Evolutionary conservation across 2,888 invertebrate genomes (phyloP).

Genomic region (Eudasyphora cyanicolor): DNA sequence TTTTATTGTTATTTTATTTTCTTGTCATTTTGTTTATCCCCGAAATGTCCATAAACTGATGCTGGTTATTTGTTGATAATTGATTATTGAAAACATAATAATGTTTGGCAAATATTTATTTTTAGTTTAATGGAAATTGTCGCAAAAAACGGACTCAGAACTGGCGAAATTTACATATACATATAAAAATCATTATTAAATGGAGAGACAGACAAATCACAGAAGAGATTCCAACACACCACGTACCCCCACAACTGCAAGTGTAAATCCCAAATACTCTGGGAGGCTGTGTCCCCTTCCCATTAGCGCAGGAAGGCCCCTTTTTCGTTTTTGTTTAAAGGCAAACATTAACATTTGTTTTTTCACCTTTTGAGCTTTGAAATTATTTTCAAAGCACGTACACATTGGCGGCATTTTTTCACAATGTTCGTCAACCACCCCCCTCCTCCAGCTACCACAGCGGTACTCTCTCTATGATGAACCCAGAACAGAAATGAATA

Average conservation of each 20-base stretch:
- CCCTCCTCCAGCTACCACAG: neutral
- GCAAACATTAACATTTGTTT: slow-evolving; percentile 64
- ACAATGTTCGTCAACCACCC: slow-evolving; percentile 48
- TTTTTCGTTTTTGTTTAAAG: slow-evolving; percentile 25
- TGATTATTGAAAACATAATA: slow-evolving; percentile 29
- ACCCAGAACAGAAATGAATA: slow-evolving; percentile 45
- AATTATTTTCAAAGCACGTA: slow-evolving; percentile 66
- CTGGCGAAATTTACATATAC: slow-evolving; percentile 16
- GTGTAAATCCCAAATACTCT: too few species aligned
- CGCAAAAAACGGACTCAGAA: neutral
- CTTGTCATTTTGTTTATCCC: neutral
- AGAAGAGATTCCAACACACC: neutral
- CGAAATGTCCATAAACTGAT: neutral
- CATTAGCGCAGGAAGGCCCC: neutral
- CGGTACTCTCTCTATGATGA: neutral
- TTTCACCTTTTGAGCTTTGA: slow-evolving; percentile 66
- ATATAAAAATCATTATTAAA: slow-evolving; percentile 14
- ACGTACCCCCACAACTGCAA: neutral
- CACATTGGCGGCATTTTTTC: slow-evolving; percentile 64
- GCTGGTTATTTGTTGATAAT: slow-evolving; percentile 20
- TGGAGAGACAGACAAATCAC: neutral
- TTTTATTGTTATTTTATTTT: neutral
- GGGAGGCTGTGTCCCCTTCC: neutral
- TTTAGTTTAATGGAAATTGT: slow-evolving; percentile 14
- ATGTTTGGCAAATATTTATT: slow-evolving; percentile 28